Evolutionary conservation across 2,888 invertebrate genomes (phyloP).

Genomic region (Nineta flava): DNA sequence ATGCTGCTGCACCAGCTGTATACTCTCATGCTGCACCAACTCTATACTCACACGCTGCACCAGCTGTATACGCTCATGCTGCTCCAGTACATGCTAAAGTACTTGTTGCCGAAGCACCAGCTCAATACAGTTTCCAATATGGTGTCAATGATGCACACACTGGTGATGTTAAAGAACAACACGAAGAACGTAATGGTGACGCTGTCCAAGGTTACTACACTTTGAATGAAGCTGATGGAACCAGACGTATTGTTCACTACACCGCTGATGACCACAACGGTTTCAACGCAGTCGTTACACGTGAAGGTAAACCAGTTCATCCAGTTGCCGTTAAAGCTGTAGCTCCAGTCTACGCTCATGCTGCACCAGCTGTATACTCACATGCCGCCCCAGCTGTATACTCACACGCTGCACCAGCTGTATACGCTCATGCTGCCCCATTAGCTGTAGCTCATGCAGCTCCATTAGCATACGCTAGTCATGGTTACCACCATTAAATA

Average conservation of each 20-base stretch:
- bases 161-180: conserved; percentile 35
- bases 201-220: conserved; percentile 31
- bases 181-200: conserved; percentile 35
- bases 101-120: conserved; percentile 15
- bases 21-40: not conserved
- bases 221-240: conserved; percentile 26
- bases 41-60: not conserved
- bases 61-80: conserved; percentile 1
- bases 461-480: not conserved
- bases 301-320: conserved; percentile 17
- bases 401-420: conserved; percentile 7
- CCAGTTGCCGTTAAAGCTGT: conserved; percentile 1
- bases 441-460: not conserved
- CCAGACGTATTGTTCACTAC: conserved; percentile 26
- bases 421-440: no score
- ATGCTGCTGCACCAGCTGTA: conserved; percentile 6
- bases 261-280: conserved; percentile 24
- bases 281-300: conserved; percentile 25
- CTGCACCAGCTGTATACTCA: not conserved
- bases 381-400: conserved; percentile 6
- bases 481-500: no score
- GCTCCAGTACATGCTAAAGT: not conserved
- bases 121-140: conserved; percentile 34
- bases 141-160: conserved; percentile 34
- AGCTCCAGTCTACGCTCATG: not conserved